Evolutionary conservation across 2,797 vertebrate species (phyloP), one percentile per base, ranked within the genome.

Genomic region (Sebastes steindachneri): DNA sequence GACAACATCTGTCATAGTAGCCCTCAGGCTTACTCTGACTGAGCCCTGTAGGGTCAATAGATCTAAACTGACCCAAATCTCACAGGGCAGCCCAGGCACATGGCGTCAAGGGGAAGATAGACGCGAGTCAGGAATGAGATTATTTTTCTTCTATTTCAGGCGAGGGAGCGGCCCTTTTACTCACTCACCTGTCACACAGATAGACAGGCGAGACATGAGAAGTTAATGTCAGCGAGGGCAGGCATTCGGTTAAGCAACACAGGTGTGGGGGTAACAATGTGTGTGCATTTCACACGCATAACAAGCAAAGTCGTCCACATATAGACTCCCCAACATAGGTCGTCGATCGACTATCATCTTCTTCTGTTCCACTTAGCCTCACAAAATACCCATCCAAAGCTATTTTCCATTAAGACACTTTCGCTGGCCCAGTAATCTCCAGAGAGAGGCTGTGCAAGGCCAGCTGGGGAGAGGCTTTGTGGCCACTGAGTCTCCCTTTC

Each of bases 61-160:
- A 93, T 88, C 90, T 78, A 88, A 91, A 90, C 68, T 85, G 78
- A 93, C 93, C 94, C 88, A 86, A 90, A 94, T 94, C 87, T 95
- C 89, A 63, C 87, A 85, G 66, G 77, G 84, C 26, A 72, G 25
- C 41, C 59, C 62, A 17, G 84, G 77, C 78, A 64, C 66, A 60
- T 51, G 77, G 86, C 19, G 71, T 75, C 73, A 17, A 73, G 11
- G 31, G 51, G 35, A 82, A 84, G 69, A 89, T 84, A 68, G 88
- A 91, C 54, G 68, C 9, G 26, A 86, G 53, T 72, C 58, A 28
- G 68, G 70, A 88, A 89, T 86, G 81, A 85, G 29, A 83, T 80
- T 90, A 80, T 89, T 80, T 31, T 63, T 91, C 53, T 80, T 76
- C 66, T 17, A 77, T 64, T 86, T 85, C 67, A 75, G 85, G 65